A percentile compares a stretch with the other conserved stretches of the same genome.
phyloP scores from a whole-genome alignment of 2,888 invertebrate species.

The Rotaria sp. region DNA sequence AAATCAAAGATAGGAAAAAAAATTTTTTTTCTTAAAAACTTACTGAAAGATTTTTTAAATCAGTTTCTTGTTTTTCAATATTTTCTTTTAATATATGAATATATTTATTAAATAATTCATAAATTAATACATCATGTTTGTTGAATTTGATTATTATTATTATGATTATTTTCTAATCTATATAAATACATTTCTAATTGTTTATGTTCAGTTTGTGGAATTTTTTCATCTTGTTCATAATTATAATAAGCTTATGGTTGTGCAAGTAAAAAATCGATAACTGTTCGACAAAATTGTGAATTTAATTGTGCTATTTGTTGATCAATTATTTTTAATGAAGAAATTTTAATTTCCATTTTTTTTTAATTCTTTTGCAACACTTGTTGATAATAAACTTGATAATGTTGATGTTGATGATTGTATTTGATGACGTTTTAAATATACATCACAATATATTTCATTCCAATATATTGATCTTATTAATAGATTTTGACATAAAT shows the following conservation, averaged over 20 bases:
- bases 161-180: too few species aligned
- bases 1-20: too few species aligned
- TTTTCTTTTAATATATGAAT: background rate
- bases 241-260: background rate
- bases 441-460: conserved; percentile 26
- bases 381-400: background rate
- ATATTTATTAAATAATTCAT: background rate
- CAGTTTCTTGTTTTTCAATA: background rate
- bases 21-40: background rate
- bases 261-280: background rate
- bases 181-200: conserved; percentile 17
- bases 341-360: background rate
- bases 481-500: background rate
- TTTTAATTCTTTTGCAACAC: conserved; percentile 15
- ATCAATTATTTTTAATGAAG: background rate
- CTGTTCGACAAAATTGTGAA: conserved; percentile 14
- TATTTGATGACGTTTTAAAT: conserved; percentile 12
- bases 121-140: background rate
- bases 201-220: background rate
- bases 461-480: background rate
- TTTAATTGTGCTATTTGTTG: background rate
- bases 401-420: background rate
- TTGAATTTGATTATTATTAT: background rate
- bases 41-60: background rate
- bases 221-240: background rate